phyloP scores from a whole-genome alignment of 1,140 invertebrate species.

The Ceratina calcarata region DNA sequence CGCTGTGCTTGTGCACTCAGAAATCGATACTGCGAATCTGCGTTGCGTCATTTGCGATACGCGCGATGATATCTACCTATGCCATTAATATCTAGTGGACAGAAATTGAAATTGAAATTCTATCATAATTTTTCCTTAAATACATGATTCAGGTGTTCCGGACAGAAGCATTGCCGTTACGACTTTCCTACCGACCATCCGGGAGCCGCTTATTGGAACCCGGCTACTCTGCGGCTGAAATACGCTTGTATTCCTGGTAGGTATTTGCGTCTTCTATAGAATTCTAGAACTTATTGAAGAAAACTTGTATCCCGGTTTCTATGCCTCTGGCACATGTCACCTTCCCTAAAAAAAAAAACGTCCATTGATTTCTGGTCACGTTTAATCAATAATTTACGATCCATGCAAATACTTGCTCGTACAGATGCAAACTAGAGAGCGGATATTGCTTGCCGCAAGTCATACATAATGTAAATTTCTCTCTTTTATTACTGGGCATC shows the following conservation, averaged over 20 bases:
- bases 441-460: slow-evolving; percentile 18
- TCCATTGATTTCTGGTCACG: slow-evolving; percentile 38
- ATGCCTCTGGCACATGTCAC: not conserved
- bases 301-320: not conserved
- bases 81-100: no score
- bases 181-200: slow-evolving; percentile 72
- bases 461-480: slow-evolving; percentile 8
- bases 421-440: not conserved
- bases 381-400: slow-evolving; percentile 43
- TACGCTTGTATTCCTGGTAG: slow-evolving; percentile 78
- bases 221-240: slow-evolving; percentile 74
- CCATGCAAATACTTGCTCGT: not conserved
- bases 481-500: not conserved
- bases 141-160: slow-evolving; percentile 71
- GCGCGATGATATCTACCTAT: no score
- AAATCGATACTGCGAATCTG: slow-evolving; percentile 50
- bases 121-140: not conserved
- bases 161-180: slow-evolving; percentile 76
- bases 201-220: slow-evolving; percentile 69
- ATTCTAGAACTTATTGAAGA: not conserved
- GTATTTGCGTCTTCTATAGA: not conserved
- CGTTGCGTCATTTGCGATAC: slow-evolving; percentile 11
- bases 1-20: slow-evolving; percentile 7
- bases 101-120: not conserved
- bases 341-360: not conserved